Evolutionary conservation across 1,140 invertebrate genomes (phyloP), one percentile per base, ranked within the genome.

Genomic region (Sweltsa coloradensis): DNA sequence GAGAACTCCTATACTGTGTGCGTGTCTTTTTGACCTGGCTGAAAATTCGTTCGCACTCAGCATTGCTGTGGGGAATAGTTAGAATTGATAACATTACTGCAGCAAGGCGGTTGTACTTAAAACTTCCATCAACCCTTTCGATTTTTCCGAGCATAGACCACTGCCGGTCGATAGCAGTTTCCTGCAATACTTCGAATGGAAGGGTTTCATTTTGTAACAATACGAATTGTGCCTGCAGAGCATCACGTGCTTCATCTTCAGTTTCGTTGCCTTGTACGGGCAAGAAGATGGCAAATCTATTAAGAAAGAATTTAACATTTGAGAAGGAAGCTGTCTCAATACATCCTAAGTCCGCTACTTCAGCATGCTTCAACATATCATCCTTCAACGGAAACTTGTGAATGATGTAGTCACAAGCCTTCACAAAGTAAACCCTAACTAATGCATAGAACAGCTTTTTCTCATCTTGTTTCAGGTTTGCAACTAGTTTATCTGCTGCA

Each of bases 21-120:
- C n/a, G 18, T 37, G 36, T 37, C n/a, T 37, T 37, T n/a, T 37
- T 37, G 23, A 37, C 23, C 23, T 37, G 36, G 18, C 16, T 19
- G 23, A 37, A 37, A 37, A 37, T 37, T 22, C 36, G 18, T 37
- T 37, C 36, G 23, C 36, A 37, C 11, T 3, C 36, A 19, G n/a
- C 36, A 37, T 37, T 37, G 36, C 36, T 37, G 36, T 37, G 36
- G 18, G 36, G 36, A n/a, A 37, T 37, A 37, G 16, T 19, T 5
- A 37, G 4, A 37, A 37, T 22, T 5, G 36, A 16, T 19, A 37
- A 22, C 36, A 37, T 37, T 37, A 22, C 11, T 22, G 16, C 23
- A 22, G 11, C 18, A 37, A 37, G 36, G 18, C 36, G 18, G 36
- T 22, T 22, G 23, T 37, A 37, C 23, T 37, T 37, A 19, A 37